A percentile compares a stretch with the other conserved stretches of the same genome.
These are phyloP conservation scores for Heptranchias perlo DNA, from an alignment of 2,113 vertebrate genomes.

Conservation along the genomic window DNA sequence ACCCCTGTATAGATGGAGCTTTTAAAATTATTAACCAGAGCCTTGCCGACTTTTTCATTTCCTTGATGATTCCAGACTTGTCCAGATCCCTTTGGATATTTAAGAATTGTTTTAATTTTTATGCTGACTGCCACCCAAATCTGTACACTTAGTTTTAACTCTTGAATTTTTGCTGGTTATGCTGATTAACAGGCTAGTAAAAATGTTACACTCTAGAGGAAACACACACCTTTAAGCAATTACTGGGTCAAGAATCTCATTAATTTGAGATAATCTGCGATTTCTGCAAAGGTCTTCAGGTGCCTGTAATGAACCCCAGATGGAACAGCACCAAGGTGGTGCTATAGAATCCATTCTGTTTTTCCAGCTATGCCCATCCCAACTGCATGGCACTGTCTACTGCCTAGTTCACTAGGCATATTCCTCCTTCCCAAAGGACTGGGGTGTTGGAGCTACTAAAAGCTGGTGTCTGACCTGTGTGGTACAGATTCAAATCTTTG, in stretches of 20 bases:
- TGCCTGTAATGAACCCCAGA: no score
- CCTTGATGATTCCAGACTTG: neutral
- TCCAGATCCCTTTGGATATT: neutral
- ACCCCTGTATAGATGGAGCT: neutral
- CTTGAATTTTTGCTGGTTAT: no score
- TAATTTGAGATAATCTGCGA: neutral
- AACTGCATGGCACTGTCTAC: no score
- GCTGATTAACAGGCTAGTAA: no score
- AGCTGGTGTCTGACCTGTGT: neutral
- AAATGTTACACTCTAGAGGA: no score
- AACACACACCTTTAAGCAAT: no score
- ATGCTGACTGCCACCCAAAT: neutral
- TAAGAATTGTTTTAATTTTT: neutral
- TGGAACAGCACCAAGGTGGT: no score
- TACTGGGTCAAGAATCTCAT: no score
- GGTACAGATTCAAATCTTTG: neutral
- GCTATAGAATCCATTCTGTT: no score
- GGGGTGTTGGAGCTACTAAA: neutral
- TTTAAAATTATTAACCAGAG: neutral
- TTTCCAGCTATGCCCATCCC: no score
- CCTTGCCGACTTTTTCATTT: neutral
- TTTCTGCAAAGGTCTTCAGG: neutral
- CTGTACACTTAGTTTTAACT: no score
- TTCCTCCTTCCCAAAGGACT: neutral
- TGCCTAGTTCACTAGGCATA: no score